phyloP scores from a whole-genome alignment of 2,888 invertebrate species.

The Cryptosula pallasiana region DNA sequence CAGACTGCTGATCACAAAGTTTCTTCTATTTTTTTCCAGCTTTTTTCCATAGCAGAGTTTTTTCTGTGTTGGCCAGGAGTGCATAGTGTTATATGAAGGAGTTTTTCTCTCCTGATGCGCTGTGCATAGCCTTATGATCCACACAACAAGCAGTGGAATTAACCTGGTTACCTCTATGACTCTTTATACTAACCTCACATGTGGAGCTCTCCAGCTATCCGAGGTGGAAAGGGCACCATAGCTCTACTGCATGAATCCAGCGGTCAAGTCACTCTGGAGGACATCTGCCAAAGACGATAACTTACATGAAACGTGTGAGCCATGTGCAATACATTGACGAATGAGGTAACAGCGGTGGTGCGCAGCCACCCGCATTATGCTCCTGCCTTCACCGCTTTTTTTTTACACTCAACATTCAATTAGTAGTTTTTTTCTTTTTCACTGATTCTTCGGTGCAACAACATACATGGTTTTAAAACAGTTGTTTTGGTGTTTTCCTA shows the following conservation, averaged over 20 bases:
- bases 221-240: background rate
- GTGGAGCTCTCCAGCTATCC: background rate
- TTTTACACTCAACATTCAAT: no score
- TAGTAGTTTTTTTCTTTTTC: no score
- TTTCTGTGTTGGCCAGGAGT: background rate
- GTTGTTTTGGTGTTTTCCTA: no score
- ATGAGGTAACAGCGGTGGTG: no score
- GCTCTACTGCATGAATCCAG: background rate
- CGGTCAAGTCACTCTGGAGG: background rate
- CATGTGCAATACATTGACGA: no score
- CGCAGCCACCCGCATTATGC: no score
- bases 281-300: slow-evolving; percentile 10
- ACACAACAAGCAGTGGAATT: background rate
- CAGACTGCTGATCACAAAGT: background rate
- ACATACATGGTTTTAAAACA: no score
- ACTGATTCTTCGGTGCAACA: no score
- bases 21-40: background rate
- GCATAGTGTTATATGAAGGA: background rate
- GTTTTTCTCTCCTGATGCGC: background rate
- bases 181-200: background rate
- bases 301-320: background rate
- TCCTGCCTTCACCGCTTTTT: no score
- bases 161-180: background rate
- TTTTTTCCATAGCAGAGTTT: background rate
- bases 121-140: background rate